Conservation (phyloP, 2,797 vertebrate genomes). For the Urosaurus nigricauda region DNA sequence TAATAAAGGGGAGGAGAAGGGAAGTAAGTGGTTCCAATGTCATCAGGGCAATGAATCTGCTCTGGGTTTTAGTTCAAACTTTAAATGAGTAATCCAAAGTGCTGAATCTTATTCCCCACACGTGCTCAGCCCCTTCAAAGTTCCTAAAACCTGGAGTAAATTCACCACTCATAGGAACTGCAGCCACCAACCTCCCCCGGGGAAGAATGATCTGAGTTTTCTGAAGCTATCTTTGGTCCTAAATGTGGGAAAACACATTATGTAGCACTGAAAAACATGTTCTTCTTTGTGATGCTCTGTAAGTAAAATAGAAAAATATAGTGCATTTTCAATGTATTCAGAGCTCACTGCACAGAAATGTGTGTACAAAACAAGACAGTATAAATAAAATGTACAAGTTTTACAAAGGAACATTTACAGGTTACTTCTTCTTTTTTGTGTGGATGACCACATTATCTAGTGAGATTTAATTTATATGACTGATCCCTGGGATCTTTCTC, state of each 20-base stretch:
- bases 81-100: too few species aligned
- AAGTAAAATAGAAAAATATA: constrained; percentile 99
- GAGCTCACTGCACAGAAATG: constrained; percentile 97
- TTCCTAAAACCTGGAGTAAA: too few species aligned
- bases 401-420: constrained; percentile 99
- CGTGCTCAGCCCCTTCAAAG: too few species aligned
- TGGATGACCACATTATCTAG: constrained; percentile 85
- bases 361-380: constrained; percentile 94
- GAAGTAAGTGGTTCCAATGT: too few species aligned
- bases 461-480: constrained; percentile 81
- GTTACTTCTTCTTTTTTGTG: constrained; percentile 73
- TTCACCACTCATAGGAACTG: too few species aligned
- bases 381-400: constrained; percentile 99
- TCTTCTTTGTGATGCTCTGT: constrained; percentile 91
- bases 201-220: constrained; percentile 83
- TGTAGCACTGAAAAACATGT: constrained; percentile 96
- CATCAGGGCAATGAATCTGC: too few species aligned
- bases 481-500: constrained; percentile 86
- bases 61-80: too few species aligned
- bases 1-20: constrained; percentile 46
- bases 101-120: too few species aligned
- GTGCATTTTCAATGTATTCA: constrained; percentile 99
- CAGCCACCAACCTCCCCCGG: background rate
- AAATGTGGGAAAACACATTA: constrained; percentile 95
- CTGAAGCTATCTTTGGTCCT: constrained; percentile 99